A percentile compares a stretch with the other conserved stretches of the same genome.
These are phyloP conservation scores for Ganaspis brasiliensis DNA, from an alignment of 2,888 invertebrate genomes.

Conservation along the genomic window DNA sequence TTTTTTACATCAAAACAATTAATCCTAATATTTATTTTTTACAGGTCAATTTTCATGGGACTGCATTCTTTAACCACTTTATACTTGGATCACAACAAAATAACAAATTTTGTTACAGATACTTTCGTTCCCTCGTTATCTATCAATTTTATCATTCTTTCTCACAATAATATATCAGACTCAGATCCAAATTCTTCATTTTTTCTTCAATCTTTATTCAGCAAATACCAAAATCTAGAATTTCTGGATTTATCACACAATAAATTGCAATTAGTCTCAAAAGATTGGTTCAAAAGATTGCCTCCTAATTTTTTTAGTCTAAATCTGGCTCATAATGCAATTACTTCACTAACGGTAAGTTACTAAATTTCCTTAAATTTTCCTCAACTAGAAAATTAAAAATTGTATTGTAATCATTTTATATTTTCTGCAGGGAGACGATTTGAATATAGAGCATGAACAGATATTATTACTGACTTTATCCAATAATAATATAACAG, in stretches of 20 bases:
- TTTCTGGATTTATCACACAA: slow-evolving; percentile 85
- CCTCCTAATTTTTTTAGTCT: slow-evolving; percentile 84
- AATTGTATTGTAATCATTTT: too few species aligned
- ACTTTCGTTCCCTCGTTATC: slow-evolving; percentile 82
- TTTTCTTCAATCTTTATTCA: slow-evolving; percentile 71
- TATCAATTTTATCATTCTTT: slow-evolving; percentile 82
- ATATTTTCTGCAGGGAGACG: too few species aligned
- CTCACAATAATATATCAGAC: slow-evolving; percentile 82
- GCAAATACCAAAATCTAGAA: slow-evolving; percentile 82
- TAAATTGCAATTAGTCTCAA: slow-evolving; percentile 83
- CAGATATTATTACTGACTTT: too few species aligned
- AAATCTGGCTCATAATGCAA: slow-evolving; percentile 86
- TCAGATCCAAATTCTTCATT: background rate
- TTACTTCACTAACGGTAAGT: slow-evolving; percentile 83
- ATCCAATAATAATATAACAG: too few species aligned
- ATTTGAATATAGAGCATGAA: too few species aligned
- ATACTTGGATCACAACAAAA: slow-evolving; percentile 82
- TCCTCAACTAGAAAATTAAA: too few species aligned
- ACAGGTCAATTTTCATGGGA: slow-evolving; percentile 78
- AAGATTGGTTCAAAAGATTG: slow-evolving; percentile 84
- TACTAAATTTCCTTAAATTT: too few species aligned
- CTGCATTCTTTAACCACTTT: slow-evolving; percentile 81
- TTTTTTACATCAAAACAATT: too few species aligned
- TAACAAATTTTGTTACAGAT: slow-evolving; percentile 76
- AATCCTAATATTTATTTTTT: too few species aligned